Base-by-base conservation (phyloP, 2,113 vertebrate genomes). In the Sturnira hondurensis region DNA sequence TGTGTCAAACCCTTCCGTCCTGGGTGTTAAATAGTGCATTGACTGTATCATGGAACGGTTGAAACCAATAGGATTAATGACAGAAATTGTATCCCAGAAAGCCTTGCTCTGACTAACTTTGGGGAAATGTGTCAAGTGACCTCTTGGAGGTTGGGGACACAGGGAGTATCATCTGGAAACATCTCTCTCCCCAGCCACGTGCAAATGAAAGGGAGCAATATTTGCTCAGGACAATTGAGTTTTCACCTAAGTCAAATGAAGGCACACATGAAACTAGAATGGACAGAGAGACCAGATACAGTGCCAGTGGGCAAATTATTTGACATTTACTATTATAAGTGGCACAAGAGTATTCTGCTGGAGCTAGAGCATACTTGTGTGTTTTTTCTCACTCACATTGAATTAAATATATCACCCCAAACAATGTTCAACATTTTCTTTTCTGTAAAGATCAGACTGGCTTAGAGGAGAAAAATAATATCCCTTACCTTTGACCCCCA, bases 21-120 rank as follows among this genome's bases (percentile, higher is more conserved):
- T 56, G 95, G 97, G 97, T 98, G 97, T 98, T 98, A 96, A 98
- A 98, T 98, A 98, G 98, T 98, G 93, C 98, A 98, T 97, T 97
- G 76, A 11, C 93, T 38, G 77, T 81, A 96, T 86, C 96, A 5
- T 11, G 31, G 95, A 97, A 91, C 97, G 96, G 91, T 94, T 96
- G 97, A 97, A 98, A 97, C 96, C 96, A 97, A 97, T 92, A 94
- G 97, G 93, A 97, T 96, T 98, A 98, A 98, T 98, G 98, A 97
- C 91, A 94, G 96, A 97, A 47, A 67, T 58, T 26, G 45, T 88
- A 90, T 94, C 0, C 20, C 76, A 96, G 91, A 97, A 96, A 97
- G 93, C 96, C 54, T 9, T 28, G 15, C 77, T 47, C 85, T 96
- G 73, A 89, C 94, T 97, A 90, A 85, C 52, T 14, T 31, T 87